These are phyloP conservation scores for Erebia palarica DNA, from an alignment of 2,888 invertebrate species.

Conservation along the genomic window DNA sequence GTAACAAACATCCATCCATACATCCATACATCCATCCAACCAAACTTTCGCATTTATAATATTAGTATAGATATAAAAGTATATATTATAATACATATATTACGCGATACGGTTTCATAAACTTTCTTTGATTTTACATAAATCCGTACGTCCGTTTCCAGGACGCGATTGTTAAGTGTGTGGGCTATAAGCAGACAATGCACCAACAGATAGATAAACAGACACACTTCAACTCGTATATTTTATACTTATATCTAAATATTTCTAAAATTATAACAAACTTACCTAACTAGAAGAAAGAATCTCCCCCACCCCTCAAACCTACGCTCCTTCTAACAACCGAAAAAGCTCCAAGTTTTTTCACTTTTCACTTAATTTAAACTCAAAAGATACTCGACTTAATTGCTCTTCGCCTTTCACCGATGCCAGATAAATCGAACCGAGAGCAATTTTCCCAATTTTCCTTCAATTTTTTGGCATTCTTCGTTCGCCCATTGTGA, in stretches of 20 bases:
- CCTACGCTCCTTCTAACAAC: slow-evolving; percentile 40
- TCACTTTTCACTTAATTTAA: slow-evolving; percentile 82
- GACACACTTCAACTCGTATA: too few relatives aligned
- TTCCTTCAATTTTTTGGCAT: slow-evolving; percentile 77
- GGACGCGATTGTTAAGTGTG: too few relatives aligned
- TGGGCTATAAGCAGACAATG: too few relatives aligned
- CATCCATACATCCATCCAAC: too few relatives aligned
- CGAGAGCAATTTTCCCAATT: slow-evolving; percentile 73
- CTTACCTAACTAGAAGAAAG: not conserved
- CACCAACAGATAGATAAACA: too few relatives aligned
- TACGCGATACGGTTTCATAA: too few relatives aligned
- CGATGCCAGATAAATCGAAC: slow-evolving; percentile 64
- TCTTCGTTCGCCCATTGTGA: slow-evolving; percentile 72
- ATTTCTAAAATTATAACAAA: not conserved
- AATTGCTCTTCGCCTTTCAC: slow-evolving; percentile 74
- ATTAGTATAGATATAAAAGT: too few relatives aligned
- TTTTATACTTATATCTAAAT: not conserved
- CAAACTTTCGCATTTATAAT: too few relatives aligned
- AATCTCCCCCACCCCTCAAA: slow-evolving; percentile 37
- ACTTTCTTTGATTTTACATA: too few relatives aligned
- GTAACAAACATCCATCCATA: too few relatives aligned
- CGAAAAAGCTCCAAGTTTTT: slow-evolving; percentile 63
- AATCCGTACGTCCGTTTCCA: too few relatives aligned
- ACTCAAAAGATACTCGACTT: slow-evolving; percentile 82
- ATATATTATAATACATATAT: too few relatives aligned